Conservation (phyloP, 1,140 invertebrate species). For the Helicoverpa armigera region DNA sequence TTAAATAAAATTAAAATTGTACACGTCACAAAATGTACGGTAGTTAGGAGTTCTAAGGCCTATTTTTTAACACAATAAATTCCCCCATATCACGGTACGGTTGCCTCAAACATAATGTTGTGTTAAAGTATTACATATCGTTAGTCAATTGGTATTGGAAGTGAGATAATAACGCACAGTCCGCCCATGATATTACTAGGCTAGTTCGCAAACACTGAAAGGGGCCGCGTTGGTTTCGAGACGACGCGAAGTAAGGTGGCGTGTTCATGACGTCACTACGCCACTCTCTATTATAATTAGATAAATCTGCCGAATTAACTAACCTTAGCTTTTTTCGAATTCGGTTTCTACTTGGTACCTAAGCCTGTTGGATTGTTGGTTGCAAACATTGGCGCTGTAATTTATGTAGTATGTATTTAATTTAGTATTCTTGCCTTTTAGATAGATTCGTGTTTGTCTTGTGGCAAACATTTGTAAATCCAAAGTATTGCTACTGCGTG, state of each 20-base stretch:
- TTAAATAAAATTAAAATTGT: not conserved
- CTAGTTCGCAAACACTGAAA: conserved; percentile 10
- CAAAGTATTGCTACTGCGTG: too few species aligned
- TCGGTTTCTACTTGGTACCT: too few species aligned
- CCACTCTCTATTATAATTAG: too few species aligned
- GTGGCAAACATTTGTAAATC: not conserved
- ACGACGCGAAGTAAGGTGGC: conserved; percentile 37
- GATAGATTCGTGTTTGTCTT: not conserved
- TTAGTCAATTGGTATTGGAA: conserved; percentile 22
- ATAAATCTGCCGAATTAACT: too few species aligned
- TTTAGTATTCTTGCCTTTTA: conserved; percentile 1
- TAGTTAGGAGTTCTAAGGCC: not conserved
- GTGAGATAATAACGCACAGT: conserved; percentile 22
- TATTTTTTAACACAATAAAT: not conserved
- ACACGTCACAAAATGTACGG: not conserved
- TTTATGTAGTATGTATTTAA: not conserved
- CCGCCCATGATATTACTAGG: conserved; percentile 14
- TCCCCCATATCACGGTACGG: not conserved
- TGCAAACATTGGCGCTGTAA: too few species aligned
- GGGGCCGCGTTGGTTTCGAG: conserved; percentile 38
- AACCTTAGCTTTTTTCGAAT: too few species aligned
- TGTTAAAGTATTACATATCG: conserved; percentile 39
- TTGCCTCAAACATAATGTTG: conserved; percentile 1
- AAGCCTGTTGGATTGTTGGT: too few species aligned
- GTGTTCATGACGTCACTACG: conserved; percentile 22